Evolutionary conservation across 1,140 invertebrate species (phyloP).

Genomic region (Globodera rostochiensis): DNA sequence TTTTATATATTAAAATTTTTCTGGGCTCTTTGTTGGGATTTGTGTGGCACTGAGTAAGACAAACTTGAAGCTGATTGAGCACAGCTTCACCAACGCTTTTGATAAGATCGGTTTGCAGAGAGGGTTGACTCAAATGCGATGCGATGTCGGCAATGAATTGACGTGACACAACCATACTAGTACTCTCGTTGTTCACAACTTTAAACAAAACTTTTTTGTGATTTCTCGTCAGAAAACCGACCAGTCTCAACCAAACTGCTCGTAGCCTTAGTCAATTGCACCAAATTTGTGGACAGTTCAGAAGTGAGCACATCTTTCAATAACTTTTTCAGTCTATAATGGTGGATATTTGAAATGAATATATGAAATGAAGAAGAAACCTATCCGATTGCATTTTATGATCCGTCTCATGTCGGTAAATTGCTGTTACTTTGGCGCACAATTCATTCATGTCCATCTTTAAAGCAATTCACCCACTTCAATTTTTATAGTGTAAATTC

Average conservation of each 20-base stretch:
- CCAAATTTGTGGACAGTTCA: background rate
- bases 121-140: constrained; percentile 2
- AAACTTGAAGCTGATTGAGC: constrained; percentile 23
- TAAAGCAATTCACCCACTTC: too few species aligned
- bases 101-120: background rate
- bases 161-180: constrained; percentile 33
- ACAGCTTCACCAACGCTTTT: constrained; percentile 12
- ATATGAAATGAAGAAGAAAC: constrained; percentile 11
- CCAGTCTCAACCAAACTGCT: constrained; percentile 25
- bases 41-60: too few species aligned
- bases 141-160: constrained; percentile 33
- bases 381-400: constrained; percentile 20
- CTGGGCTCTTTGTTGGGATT: too few species aligned
- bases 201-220: background rate
- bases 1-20: too few species aligned
- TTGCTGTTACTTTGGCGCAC: constrained; percentile 24
- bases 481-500: too few species aligned
- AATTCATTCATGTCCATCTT: constrained; percentile 15
- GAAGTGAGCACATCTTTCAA: constrained; percentile 9
- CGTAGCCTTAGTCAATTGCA: constrained; percentile 12
- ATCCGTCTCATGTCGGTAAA: constrained; percentile 23
- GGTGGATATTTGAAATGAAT: background rate
- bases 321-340: constrained; percentile 7
- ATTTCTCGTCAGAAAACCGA: background rate
- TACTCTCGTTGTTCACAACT: constrained; percentile 35